Percentiles rank a stretch among this genome's conserved stretches.
phyloP scores from a whole-genome alignment of 2,113 vertebrate species.

The Perognathus longimembris region DNA sequence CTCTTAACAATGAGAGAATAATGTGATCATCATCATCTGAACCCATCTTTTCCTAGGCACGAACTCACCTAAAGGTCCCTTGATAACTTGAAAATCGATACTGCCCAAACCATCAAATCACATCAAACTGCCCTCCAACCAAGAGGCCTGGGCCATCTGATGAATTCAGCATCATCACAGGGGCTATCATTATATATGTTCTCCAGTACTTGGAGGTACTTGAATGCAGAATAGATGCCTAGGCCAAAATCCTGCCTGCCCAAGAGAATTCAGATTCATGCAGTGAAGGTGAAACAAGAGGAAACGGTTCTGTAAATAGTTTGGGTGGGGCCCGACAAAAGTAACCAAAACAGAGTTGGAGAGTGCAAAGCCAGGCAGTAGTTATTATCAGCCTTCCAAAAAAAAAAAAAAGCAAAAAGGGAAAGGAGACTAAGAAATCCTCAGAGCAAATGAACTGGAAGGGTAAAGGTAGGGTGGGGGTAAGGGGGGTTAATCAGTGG shows the following conservation, averaged over 20 bases:
- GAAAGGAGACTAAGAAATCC: neutral
- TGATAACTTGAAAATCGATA: neutral
- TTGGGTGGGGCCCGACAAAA: neutral
- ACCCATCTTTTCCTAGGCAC: neutral
- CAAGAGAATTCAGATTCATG: neutral
- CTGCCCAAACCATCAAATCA: neutral
- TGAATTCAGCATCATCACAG: fast-evolving
- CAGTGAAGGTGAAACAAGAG: neutral
- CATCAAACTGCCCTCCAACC: neutral
- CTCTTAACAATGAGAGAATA: neutral
- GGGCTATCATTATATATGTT: too few species aligned
- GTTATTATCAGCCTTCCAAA: neutral
- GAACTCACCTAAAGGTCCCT: neutral
- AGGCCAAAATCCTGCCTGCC: neutral
- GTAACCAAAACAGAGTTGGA: neutral
- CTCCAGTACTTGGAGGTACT: neutral
- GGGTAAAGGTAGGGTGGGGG: too few species aligned
- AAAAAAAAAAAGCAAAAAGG: neutral
- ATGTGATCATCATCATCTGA: neutral
- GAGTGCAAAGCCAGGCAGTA: neutral
- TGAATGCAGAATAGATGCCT: neutral
- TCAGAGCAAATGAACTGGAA: too few species aligned
- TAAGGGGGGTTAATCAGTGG: fast-evolving
- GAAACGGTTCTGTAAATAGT: neutral
- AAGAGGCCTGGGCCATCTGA: neutral